Evolutionary conservation across 2,113 vertebrate species (phyloP).

Genomic region (Spermophilus dauricus): DNA sequence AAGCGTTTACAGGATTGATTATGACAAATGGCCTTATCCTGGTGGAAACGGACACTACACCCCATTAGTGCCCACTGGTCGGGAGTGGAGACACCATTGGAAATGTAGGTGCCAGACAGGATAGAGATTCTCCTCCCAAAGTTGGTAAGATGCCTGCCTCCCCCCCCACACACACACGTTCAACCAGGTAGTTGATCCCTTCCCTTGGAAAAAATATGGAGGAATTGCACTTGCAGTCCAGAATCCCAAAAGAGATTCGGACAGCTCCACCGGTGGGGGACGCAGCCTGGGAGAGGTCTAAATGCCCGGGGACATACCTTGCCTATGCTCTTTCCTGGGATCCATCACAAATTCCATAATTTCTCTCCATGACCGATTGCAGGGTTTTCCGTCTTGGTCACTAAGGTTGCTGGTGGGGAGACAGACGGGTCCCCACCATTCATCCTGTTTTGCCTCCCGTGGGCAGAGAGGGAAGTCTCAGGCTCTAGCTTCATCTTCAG

Average conservation of each 20-base stretch:
- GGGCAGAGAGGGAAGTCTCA: neutral
- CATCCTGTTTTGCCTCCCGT: neutral
- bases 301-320: fast-evolving
- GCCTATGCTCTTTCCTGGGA: neutral
- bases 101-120: neutral
- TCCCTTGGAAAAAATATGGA: neutral
- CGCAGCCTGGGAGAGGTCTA: neutral
- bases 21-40: neutral
- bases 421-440: neutral
- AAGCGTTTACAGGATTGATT: neutral
- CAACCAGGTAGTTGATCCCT: neutral
- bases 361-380: neutral
- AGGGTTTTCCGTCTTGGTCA: neutral
- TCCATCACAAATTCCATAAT: neutral
- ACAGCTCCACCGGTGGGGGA: neutral
- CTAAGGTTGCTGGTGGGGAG: neutral
- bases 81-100: neutral
- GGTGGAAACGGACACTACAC: neutral
- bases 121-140: neutral
- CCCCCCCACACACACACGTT: neutral
- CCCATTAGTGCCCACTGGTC: neutral
- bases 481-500: neutral
- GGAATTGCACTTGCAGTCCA: neutral
- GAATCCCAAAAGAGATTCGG: neutral
- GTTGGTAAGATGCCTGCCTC: neutral